Evolutionary conservation across 2,888 invertebrate species (phyloP), one percentile per base, ranked within the genome.

Genomic region (Acleris laterana): DNA sequence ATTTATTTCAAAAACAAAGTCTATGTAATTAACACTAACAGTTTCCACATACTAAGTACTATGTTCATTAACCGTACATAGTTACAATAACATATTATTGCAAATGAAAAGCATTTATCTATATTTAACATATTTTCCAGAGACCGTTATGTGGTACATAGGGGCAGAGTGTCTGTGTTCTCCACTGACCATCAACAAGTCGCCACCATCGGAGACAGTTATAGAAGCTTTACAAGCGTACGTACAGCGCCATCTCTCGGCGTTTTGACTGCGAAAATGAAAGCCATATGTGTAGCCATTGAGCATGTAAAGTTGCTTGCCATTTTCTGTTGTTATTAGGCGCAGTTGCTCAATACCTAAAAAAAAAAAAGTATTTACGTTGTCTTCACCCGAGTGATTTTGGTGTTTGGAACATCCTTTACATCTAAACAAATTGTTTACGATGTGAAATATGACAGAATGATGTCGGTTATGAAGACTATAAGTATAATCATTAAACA

Each of bases 201-300:
- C 11, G 0, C 73, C 77, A 1, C 71, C 71, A 1, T 49, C 9
- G 1, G 68, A 62, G 5, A 76, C 50, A 7, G 78, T 59, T 2
- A 77, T 68, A n/a, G 73, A 72, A 0, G 78, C 81, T 16, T 75
- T 75, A 50, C 83, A 83, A 44, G 5, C 74, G 9, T 76, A 42
- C n/a, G 57, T 63, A 63, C 83, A 84, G 1, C 80, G 72, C 73
- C 65, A 80, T 7, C 71, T 71, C 25, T 44, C 25, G 11, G 53
- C 71, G 7, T 13, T 58, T 20, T 56, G 68, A 48, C 57, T 67
- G 32, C 22, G 71, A 67, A 53, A 74, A 19, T 70, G 68, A 22
- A 68, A 70, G 17, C 70, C 69, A 53, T 76, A 81, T 0, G 78
- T 80, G 57, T 73, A 80, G 0, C 70, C 72, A 0, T 70, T 70